A percentile compares a stretch with the other conserved stretches of the same genome.
phyloP scores from a whole-genome alignment of 2,888 invertebrate species.

The Sepiola atlantica region DNA sequence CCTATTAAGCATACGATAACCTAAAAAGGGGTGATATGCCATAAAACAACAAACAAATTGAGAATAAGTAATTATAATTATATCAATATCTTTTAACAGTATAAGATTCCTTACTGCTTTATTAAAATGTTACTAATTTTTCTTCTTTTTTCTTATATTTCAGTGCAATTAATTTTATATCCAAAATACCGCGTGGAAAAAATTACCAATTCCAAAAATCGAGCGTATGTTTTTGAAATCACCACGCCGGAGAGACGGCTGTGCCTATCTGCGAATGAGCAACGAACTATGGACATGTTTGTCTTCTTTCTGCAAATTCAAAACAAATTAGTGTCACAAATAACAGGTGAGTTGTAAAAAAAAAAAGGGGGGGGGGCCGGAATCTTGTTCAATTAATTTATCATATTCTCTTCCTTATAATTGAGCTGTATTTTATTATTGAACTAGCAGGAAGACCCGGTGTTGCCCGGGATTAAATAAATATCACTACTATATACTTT shows the following conservation, averaged over 20 bases:
- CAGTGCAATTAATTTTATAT: slow-evolving; percentile 59
- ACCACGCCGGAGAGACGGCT: slow-evolving; percentile 62
- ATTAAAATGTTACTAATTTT: too few relatives aligned
- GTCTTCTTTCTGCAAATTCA: slow-evolving; percentile 68
- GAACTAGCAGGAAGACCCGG: background rate
- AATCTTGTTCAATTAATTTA: background rate
- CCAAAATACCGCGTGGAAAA: slow-evolving; percentile 66
- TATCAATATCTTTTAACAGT: too few relatives aligned
- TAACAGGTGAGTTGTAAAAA: slow-evolving; percentile 58
- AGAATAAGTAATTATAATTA: too few relatives aligned
- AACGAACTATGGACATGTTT: slow-evolving; percentile 64
- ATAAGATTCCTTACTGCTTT: too few relatives aligned
- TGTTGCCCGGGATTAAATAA: too few relatives aligned
- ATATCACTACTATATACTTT: too few relatives aligned
- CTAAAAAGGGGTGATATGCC: too few relatives aligned
- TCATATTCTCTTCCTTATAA: background rate
- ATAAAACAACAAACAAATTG: too few relatives aligned
- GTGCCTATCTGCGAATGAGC: slow-evolving; percentile 66
- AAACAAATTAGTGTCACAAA: slow-evolving; percentile 60
- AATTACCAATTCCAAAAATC: slow-evolving; percentile 63
- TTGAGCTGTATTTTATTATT: background rate
- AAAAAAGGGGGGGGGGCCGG: too few relatives aligned
- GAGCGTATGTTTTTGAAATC: slow-evolving; percentile 67
- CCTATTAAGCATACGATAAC: too few relatives aligned
- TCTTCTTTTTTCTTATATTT: slow-evolving; percentile 47